A percentile compares a stretch with the other conserved stretches of the same genome.
These are phyloP conservation scores for Rhyzopertha dominica DNA, from an alignment of 1,140 invertebrate genomes.

Conservation along the genomic window DNA sequence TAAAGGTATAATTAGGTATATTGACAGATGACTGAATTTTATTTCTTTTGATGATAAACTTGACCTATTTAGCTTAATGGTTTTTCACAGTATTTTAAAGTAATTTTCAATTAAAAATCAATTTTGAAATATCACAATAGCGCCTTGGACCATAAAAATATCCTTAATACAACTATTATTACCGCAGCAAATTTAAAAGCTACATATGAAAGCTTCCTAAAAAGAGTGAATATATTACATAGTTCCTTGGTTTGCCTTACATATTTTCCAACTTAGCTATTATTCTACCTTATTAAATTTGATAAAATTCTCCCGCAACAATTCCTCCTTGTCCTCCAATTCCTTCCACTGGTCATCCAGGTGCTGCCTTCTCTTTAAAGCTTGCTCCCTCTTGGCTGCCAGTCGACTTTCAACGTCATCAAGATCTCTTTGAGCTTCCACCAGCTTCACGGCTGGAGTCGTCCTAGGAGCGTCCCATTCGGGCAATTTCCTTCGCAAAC, in stretches of 20 bases:
- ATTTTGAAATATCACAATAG: no score
- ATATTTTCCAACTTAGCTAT: no score
- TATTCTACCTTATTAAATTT: slow-evolving; percentile 20
- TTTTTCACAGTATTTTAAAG: no score
- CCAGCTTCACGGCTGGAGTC: background rate
- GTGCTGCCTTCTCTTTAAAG: background rate
- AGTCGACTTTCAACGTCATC: slow-evolving; percentile 4
- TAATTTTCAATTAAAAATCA: no score
- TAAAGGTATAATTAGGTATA: no score
- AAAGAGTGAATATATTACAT: background rate
- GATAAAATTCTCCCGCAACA: slow-evolving; percentile 13
- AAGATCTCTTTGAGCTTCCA: slow-evolving; percentile 5
- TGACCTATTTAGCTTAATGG: no score
- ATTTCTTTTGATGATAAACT: no score
- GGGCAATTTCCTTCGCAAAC: slow-evolving; percentile 10
- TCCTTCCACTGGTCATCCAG: slow-evolving; percentile 14
- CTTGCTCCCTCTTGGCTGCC: background rate
- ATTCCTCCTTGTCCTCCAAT: slow-evolving; percentile 11
- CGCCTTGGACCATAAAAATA: no score
- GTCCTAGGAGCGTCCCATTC: slow-evolving; percentile 15
- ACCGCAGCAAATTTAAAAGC: no score
- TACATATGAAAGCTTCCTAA: background rate
- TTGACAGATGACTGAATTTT: no score
- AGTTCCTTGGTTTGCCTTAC: no score
- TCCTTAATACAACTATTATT: no score